Base-by-base conservation (phyloP, 1,140 invertebrate genomes). In the Platorchestia sp. region DNA sequence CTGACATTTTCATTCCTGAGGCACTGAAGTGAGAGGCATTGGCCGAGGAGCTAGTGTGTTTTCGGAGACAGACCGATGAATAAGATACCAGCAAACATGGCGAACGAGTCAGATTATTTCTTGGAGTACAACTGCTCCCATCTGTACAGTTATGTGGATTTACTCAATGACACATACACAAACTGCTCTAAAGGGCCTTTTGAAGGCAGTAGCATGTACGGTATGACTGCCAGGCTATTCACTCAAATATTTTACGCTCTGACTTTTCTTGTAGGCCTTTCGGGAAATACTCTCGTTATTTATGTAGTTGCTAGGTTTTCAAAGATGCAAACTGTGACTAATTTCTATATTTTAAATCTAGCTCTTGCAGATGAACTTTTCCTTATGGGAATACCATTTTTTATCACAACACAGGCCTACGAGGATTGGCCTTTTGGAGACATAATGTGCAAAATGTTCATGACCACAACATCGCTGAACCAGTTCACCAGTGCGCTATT, bases 311-410 rank as follows among this genome's bases (percentile, higher is more conserved):
- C 99, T n/a, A 98, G 99, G 6, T 99, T 98, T 97, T 99, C 98
- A 43, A 99, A 99, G 97, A 99, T 99, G 99, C 99, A 99, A 97
- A 99, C 99, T 0, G 99, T 99, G 0, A 99, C 99, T 45, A 99
- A 99, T 96, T 98, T 99, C 97, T 99, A 99, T 97, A 99, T 99
- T 95, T 98, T 99, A 3, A 99, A 99, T 97, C 97, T 99, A 96
- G 99, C 99, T 0, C 98, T 99, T 41, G 99, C 99, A 0, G 99
- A 99, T 97, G 98, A 99, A 96, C 98, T 98, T 96, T 99, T 99
- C 97, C 97, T 99, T 0, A 98, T 99, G 16, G 99, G 99, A 0
- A 98, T 99, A 96, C 99, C 99, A 0, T 99, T 99, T 96, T 97
- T 99, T 0, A 98, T 99, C 19, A 98, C 98, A 0, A 99, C 99